Conservation (phyloP, 2,888 invertebrate species). For the Megaustenia siamemsis region DNA sequence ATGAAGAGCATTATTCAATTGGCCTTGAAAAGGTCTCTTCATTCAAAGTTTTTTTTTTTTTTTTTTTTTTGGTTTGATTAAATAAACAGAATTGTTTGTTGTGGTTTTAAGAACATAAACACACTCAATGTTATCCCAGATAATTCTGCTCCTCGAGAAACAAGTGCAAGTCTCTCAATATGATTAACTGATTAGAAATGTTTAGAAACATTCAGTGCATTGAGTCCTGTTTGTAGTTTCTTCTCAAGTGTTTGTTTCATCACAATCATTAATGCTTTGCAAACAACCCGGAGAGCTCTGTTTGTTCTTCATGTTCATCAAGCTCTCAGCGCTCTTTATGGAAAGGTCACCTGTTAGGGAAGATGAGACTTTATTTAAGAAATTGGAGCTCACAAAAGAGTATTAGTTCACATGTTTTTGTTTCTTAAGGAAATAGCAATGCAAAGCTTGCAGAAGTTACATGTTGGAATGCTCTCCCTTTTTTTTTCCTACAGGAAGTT, state of each 20-base stretch:
- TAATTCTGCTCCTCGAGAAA: not conserved
- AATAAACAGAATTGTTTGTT: not conserved
- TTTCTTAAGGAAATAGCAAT: not conserved
- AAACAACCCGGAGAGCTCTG: constrained; percentile 23
- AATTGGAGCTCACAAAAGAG: not conserved
- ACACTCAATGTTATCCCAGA: not conserved
- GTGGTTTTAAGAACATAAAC: not conserved
- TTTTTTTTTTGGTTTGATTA: too few relatives aligned
- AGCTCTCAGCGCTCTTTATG: not conserved
- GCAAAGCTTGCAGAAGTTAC: not conserved
- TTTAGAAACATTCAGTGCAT: not conserved
- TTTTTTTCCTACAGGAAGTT: not conserved
- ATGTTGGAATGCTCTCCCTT: not conserved
- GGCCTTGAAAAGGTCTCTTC: too few relatives aligned
- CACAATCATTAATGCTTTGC: constrained; percentile 5
- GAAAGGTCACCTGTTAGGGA: not conserved
- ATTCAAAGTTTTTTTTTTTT: too few relatives aligned
- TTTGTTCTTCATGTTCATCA: constrained; percentile 28
- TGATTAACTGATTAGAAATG: not conserved
- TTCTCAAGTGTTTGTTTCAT: constrained; percentile 38
- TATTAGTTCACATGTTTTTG: not conserved
- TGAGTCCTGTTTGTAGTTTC: not conserved
- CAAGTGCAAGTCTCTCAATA: not conserved
- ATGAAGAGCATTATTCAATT: too few relatives aligned
- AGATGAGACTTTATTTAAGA: not conserved